Evolutionary conservation across 2,888 invertebrate species (phyloP), one percentile per base, ranked within the genome.

Genomic region (Subacronicta megacephala): DNA sequence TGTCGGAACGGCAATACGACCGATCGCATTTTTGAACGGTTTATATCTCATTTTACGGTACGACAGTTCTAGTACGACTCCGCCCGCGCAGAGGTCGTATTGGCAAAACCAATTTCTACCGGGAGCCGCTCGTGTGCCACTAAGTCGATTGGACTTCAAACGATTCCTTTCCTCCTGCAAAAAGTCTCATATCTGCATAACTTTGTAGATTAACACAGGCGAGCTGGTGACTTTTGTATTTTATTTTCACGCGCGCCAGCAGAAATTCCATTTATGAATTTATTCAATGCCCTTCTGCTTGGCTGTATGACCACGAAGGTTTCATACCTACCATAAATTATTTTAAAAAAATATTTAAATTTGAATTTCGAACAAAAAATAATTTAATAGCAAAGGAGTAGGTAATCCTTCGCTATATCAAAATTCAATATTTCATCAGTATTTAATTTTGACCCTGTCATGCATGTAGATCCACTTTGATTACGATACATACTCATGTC

Each of bases 41-140:
- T 88, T 89, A 90, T 88, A 90, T 90, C 88, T 90, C 83, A 90
- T 92, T 92, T 92, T 86, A 89, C 88, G 89, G 84, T 77, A 84
- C 83, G 84, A 87, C 88, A 89, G 88, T 84, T 89, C 72, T 63
- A 62, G 72, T 45, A 41, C 74, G 62, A 65, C 72, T 75, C 64
- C 66, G 70, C 74, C 66, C 57, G 72, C 74, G 63, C 62, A 62
- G 59, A 75, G 72, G 73, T 80, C 77, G 82, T 78, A 83, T 84
- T 85, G 80, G 81, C 77, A 87, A 91, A 92, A 91, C 83, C 90
- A 90, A 92, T 91, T 88, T 89, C 76, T 84, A 79, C 80, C 82
- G 81, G 79, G 80, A 73, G 80, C 83, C 81, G 78, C 77, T 80
- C 82, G 80, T 68, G 78, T 82, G 81, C 80, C 75, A 70, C 84